Evolutionary conservation across 2,113 vertebrate species (phyloP), one percentile per base, ranked within the genome.

Genomic region (Podarcis cretensis): DNA sequence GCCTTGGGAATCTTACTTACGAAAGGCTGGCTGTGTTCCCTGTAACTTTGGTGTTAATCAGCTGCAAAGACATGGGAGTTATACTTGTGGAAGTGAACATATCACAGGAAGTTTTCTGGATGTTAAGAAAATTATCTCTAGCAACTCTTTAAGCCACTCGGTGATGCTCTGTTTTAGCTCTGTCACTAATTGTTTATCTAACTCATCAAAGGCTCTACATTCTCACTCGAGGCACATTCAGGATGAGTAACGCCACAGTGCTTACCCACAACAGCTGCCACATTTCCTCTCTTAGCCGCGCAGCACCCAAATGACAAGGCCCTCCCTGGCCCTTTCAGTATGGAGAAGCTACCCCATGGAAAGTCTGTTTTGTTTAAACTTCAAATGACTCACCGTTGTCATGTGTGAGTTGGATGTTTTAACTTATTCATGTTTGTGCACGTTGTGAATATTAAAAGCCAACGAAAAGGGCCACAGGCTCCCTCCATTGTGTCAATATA

Each of bases 131-230:
- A 57, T 57, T 48, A 71, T 86, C 54, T 59, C 32, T 12, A 20
- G 25, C 32, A 74, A 74, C 78, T 69, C 32, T 71, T 77, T 80
- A 80, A 81, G 54, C 68, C 23, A 73, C 25, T 81, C 40, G n/a
- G 25, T 71, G 35, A 63, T 87, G 48, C 68, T 87, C 43, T 80
- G 66, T 81, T 81, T 81, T 81, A 71, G 66, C 16, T 0, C 32
- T 87, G 20, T 37, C 68, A 25, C 66, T 81, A 73, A 81, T 73
- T 80, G 68, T 81, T 87, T 81, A 81, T 87, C 86, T 59, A 74
- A 59, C 78, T 87, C 43, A 35, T 81, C 66, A 87, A 87, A 81
- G 68, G 32, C 78, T 63, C 27, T 20, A 23, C 23, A 73, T 81
- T 87, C 43, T 37, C 23, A 73, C 86, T 81, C 1, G 2, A 87